phyloP scores from a whole-genome alignment of 2,797 vertebrate genomes.

The Alectoris magna region DNA sequence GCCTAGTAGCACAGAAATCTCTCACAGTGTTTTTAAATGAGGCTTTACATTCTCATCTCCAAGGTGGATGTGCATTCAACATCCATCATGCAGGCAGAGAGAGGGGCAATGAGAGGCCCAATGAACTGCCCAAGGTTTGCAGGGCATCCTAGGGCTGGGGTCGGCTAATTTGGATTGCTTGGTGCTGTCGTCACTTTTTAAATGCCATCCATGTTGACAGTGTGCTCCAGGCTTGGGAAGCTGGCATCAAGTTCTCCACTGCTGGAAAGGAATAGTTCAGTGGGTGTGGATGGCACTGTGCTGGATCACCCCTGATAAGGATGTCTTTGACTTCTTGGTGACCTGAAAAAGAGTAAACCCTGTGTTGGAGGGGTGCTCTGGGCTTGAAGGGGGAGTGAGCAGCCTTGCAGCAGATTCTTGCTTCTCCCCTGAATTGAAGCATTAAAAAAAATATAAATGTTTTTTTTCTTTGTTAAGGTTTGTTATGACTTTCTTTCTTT shows the following conservation, averaged over 20 bases:
- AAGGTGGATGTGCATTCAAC: background rate
- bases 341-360: background rate
- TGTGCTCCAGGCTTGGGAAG: background rate
- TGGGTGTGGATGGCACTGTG: background rate
- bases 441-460: background rate
- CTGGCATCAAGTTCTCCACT: background rate
- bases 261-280: background rate
- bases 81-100: background rate
- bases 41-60: background rate
- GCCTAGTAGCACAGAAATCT: background rate
- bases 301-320: background rate
- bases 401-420: background rate
- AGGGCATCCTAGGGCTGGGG: background rate
- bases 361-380: background rate
- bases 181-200: slow-evolving; percentile 34
- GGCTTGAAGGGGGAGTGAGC: background rate
- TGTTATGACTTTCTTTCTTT: background rate
- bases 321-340: background rate
- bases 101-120: background rate
- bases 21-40: background rate
- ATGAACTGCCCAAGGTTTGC: background rate
- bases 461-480: background rate
- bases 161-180: background rate
- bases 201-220: slow-evolving; percentile 41
- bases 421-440: background rate